Evolutionary conservation across 2,797 vertebrate species (phyloP).

Genomic region (Thunnus albacares): DNA sequence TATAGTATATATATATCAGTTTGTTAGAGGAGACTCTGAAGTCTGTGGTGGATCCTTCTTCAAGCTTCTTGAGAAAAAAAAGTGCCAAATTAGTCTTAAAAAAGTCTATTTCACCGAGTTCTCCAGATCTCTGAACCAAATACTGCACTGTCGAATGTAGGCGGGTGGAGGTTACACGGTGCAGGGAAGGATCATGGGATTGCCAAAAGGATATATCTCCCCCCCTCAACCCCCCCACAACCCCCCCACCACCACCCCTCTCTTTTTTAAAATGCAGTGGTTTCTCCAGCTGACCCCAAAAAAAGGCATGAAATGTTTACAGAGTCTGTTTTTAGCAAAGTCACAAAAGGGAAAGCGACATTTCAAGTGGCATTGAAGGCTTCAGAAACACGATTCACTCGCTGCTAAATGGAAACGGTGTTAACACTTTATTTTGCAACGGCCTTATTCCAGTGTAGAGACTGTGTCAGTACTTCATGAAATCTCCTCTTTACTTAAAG

Average conservation of each 20-base stretch:
- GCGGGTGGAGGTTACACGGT: slow-evolving; percentile 46
- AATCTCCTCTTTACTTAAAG: slow-evolving; percentile 28
- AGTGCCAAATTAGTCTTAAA: slow-evolving; percentile 84
- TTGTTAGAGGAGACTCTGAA: slow-evolving; percentile 73
- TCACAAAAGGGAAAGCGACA: slow-evolving; percentile 61
- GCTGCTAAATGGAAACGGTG: slow-evolving; percentile 77
- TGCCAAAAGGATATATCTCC: slow-evolving; percentile 44
- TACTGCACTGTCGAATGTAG: slow-evolving; percentile 66
- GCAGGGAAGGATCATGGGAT: slow-evolving; percentile 68
- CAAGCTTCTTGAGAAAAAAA: slow-evolving; percentile 55
- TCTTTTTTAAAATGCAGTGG: slow-evolving; percentile 25
- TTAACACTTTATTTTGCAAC: slow-evolving; percentile 47
- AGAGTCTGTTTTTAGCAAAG: slow-evolving; percentile 68
- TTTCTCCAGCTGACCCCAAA: slow-evolving; percentile 69
- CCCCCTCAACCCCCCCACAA: too few relatives aligned
- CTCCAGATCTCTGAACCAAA: slow-evolving; percentile 64
- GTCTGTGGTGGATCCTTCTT: slow-evolving; percentile 59
- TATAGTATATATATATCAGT: slow-evolving; percentile 64
- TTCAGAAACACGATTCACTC: slow-evolving; percentile 65
- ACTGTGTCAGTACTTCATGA: slow-evolving; percentile 43
- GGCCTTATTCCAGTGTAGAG: slow-evolving; percentile 56
- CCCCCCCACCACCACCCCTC: too few relatives aligned
- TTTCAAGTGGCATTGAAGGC: slow-evolving; percentile 53
- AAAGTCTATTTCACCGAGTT: slow-evolving; percentile 49
- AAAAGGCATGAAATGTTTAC: slow-evolving; percentile 72